Evolutionary conservation across 1,140 invertebrate species (phyloP).

Genomic region (Temnothorax nylanderi): DNA sequence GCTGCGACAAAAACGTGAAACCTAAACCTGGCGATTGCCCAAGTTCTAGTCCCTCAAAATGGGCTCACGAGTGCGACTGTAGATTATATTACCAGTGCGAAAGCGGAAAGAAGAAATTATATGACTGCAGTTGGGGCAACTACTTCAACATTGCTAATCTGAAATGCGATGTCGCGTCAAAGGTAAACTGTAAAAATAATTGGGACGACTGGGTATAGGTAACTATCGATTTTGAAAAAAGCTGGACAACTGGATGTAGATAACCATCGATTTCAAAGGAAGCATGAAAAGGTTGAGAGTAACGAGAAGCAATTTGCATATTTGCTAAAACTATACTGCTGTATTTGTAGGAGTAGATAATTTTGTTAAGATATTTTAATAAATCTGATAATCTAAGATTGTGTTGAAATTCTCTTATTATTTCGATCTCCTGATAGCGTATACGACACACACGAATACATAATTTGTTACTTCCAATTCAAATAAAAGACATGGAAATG

Average conservation of each 20-base stretch:
- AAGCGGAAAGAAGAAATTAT: neutral
- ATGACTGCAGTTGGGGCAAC: neutral
- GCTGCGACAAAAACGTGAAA: neutral
- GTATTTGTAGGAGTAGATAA: conserved; percentile 7
- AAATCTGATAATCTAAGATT: conserved; percentile 11
- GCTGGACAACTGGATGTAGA: neutral
- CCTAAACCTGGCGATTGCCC: neutral
- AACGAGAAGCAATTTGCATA: neutral
- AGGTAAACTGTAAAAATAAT: neutral
- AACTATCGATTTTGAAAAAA: neutral
- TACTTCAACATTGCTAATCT: neutral
- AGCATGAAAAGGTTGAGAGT: neutral
- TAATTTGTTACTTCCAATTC: neutral
- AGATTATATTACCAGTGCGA: conserved; percentile 5
- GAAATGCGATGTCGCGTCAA: neutral
- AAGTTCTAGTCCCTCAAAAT: neutral
- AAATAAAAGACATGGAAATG: neutral
- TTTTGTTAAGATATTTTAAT: conserved; percentile 37
- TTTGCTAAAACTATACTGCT: neutral
- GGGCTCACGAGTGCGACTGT: neutral
- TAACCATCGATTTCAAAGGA: neutral
- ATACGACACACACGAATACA: neutral
- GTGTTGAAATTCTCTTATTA: neutral
- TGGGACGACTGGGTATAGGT: neutral
- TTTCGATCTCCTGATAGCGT: neutral